Evolutionary conservation across 2,797 vertebrate species (phyloP).

Genomic region (Bufotes viridis): DNA sequence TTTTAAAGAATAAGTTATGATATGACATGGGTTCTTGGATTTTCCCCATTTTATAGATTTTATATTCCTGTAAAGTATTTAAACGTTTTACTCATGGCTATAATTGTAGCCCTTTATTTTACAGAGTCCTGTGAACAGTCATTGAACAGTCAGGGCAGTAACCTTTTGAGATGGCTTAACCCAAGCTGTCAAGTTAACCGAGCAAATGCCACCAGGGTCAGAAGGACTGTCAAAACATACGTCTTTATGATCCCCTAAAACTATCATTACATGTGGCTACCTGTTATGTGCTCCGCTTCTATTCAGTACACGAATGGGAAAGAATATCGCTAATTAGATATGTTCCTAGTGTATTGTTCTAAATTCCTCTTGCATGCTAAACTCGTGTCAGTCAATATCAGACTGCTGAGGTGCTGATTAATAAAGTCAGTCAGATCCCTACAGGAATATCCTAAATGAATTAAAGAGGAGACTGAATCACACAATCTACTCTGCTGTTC

Average conservation of each 20-base stretch:
- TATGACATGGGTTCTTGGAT: not conserved
- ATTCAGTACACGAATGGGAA: not conserved
- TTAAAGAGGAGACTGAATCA: conserved; percentile 33
- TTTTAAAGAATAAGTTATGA: not conserved
- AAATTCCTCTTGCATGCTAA: conserved; percentile 27
- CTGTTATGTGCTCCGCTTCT: conserved; percentile 9
- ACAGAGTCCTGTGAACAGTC: not conserved
- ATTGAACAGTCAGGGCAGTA: conserved; percentile 32
- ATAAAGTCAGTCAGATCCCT: conserved; percentile 23
- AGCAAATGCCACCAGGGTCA: conserved; percentile 34
- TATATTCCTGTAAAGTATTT: conserved; percentile 17
- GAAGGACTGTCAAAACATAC: conserved; percentile 36
- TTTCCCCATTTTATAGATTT: not conserved
- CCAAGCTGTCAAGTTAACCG: conserved; percentile 33
- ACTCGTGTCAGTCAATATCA: conserved; percentile 48
- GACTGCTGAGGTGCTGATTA: conserved; percentile 33
- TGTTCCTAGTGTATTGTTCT: conserved; percentile 28
- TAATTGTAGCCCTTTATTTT: conserved; percentile 49
- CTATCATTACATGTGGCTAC: conserved; percentile 37
- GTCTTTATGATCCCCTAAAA: conserved; percentile 43
- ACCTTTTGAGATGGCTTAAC: conserved; percentile 41
- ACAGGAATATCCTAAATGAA: conserved; percentile 37
- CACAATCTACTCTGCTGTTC: conserved; percentile 19
- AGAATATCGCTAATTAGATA: conserved; percentile 46
- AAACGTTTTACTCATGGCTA: conserved; percentile 30